A percentile compares a stretch with the other conserved stretches of the same genome.
Conservation (phyloP, 2,113 vertebrate genomes). For the Bungarus multicinctus region DNA sequence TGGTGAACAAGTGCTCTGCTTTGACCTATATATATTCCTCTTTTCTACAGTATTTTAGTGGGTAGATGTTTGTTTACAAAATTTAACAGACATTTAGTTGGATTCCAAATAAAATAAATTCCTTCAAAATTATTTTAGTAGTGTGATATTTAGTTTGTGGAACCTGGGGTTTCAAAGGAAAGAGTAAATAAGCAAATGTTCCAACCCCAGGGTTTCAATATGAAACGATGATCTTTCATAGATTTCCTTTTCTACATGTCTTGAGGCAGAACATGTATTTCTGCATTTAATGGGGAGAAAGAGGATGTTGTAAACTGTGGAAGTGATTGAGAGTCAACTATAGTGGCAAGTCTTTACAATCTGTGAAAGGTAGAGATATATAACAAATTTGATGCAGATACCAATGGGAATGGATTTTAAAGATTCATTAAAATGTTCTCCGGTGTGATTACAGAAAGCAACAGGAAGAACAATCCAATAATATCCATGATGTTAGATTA, state of each 20-base stretch:
- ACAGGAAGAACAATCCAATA: not conserved
- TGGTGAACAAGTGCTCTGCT: not conserved
- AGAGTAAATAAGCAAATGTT: not conserved
- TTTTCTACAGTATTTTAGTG: fast-evolving
- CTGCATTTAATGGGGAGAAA: not conserved
- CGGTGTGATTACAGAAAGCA: not conserved
- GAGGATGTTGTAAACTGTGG: not conserved
- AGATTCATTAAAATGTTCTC: not conserved
- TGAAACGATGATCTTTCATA: not conserved
- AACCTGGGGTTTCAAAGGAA: not conserved
- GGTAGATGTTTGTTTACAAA: fast-evolving
- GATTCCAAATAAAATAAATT: not conserved
- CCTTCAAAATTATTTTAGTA: not conserved
- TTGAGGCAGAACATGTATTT: not conserved
- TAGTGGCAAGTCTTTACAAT: not conserved
- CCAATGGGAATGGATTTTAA: not conserved
- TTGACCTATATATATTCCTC: not conserved
- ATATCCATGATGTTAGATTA: not conserved
- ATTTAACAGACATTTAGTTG: fast-evolving
- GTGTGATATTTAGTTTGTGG: not conserved
- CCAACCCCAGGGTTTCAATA: not conserved
- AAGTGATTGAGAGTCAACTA: not conserved
- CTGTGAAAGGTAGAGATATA: not conserved
- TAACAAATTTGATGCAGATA: not conserved
- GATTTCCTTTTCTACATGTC: not conserved